Conservation (phyloP, 2,113 vertebrate species). For the Corythornis cristatus region DNA sequence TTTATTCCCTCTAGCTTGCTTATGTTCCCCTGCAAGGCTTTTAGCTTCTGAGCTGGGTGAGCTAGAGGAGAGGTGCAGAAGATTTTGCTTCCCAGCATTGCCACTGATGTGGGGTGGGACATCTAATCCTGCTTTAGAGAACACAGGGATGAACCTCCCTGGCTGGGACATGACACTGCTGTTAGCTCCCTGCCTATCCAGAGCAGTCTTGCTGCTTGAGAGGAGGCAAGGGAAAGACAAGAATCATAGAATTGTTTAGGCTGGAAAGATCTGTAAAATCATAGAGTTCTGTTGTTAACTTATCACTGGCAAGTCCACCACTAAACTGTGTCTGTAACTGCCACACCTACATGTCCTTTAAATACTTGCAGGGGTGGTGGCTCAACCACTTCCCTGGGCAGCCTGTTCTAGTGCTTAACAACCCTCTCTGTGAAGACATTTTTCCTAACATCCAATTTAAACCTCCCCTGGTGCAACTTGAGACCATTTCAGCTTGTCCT, state of each 20-base stretch:
- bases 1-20: background rate
- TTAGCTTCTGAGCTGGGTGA: background rate
- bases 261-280: background rate
- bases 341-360: background rate
- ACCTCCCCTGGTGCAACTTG: background rate
- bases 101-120: rapidly evolving
- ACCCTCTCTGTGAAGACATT: background rate
- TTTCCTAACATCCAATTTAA: background rate
- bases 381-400: background rate
- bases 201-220: background rate
- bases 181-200: background rate
- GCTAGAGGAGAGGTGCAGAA: background rate
- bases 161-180: background rate
- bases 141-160: background rate
- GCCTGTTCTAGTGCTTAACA: background rate
- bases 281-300: background rate
- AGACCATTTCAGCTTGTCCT: background rate
- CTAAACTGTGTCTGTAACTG: background rate
- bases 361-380: background rate
- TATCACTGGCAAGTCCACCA: background rate
- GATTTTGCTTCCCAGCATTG: background rate
- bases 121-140: background rate
- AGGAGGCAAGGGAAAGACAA: background rate
- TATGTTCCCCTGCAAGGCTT: background rate
- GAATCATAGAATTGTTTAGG: background rate